Evolutionary conservation across 2,113 vertebrate genomes (phyloP).

Genomic region (Heliornis fulica): DNA sequence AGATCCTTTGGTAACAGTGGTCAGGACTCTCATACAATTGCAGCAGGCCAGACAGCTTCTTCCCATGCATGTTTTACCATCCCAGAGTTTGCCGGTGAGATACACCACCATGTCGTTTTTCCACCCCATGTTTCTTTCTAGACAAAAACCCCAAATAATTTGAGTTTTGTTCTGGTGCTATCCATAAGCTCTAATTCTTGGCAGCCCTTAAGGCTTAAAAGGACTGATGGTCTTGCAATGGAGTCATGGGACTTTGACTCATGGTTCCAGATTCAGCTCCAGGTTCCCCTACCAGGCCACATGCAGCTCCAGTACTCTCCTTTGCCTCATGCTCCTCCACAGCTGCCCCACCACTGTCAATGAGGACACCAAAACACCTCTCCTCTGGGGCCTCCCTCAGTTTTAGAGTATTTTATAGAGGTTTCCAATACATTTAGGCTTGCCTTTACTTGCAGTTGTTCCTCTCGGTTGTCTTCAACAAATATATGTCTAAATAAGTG

Average conservation of each 20-base stretch:
- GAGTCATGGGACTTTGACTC: constrained; percentile 61
- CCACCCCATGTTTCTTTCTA: neutral
- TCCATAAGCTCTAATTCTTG: constrained; percentile 38
- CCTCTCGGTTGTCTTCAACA: neutral
- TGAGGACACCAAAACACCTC: fast-evolving
- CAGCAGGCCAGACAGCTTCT: neutral
- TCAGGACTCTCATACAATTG: neutral
- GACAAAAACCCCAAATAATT: neutral
- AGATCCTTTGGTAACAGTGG: neutral
- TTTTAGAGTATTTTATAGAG: neutral
- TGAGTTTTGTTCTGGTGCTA: constrained; percentile 1
- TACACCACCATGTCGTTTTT: neutral
- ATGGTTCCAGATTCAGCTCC: neutral
- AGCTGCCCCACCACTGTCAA: neutral
- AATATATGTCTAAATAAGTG: neutral
- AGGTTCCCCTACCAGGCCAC: neutral
- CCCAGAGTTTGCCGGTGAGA: neutral
- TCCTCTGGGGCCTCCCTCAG: neutral
- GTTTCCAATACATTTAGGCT: neutral
- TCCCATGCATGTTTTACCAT: neutral
- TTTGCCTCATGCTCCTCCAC: neutral
- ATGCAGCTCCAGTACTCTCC: neutral
- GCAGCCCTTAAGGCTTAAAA: constrained; percentile 44
- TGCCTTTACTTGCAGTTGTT: neutral
- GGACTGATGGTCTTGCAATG: constrained; percentile 14